Evolutionary conservation across 1,140 invertebrate species (phyloP).

Genomic region (Drosophila littoralis): DNA sequence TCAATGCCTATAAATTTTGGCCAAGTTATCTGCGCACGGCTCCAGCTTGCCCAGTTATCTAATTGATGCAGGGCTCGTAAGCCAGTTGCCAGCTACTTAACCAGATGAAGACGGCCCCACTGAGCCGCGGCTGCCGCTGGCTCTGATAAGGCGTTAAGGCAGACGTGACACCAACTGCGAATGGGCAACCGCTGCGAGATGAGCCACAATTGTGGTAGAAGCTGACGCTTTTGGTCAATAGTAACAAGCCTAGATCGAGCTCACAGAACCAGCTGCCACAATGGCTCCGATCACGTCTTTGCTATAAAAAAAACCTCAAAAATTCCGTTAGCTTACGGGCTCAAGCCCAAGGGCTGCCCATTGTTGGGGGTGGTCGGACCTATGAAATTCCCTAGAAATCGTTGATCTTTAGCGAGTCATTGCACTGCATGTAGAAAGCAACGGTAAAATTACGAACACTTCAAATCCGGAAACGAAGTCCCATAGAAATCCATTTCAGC

Average conservation of each 20-base stretch:
- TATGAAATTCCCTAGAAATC: conserved; percentile 30
- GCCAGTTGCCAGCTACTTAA: neutral
- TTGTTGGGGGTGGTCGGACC: conserved; percentile 18
- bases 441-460: conserved; percentile 1
- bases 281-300: conserved; percentile 58
- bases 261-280: neutral
- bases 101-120: conserved; percentile 1
- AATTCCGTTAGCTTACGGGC: neutral
- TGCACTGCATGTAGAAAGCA: conserved; percentile 25
- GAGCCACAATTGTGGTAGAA: conserved; percentile 2
- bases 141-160: conserved; percentile 25
- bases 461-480: too few species aligned
- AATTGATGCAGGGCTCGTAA: conserved; percentile 20
- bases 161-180: conserved; percentile 26
- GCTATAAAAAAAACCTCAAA: conserved; percentile 37
- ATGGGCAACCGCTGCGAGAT: neutral
- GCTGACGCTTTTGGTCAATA: neutral
- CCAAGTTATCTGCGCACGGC: conserved; percentile 30
- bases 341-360: conserved; percentile 4
- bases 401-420: conserved; percentile 42
- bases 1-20: conserved; percentile 27
- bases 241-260: conserved; percentile 1
- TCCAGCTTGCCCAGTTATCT: conserved; percentile 16
- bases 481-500: neutral
- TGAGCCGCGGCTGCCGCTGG: neutral